phyloP scores from a whole-genome alignment of 2,113 vertebrate genomes.

The Bombycilla garrulus region DNA sequence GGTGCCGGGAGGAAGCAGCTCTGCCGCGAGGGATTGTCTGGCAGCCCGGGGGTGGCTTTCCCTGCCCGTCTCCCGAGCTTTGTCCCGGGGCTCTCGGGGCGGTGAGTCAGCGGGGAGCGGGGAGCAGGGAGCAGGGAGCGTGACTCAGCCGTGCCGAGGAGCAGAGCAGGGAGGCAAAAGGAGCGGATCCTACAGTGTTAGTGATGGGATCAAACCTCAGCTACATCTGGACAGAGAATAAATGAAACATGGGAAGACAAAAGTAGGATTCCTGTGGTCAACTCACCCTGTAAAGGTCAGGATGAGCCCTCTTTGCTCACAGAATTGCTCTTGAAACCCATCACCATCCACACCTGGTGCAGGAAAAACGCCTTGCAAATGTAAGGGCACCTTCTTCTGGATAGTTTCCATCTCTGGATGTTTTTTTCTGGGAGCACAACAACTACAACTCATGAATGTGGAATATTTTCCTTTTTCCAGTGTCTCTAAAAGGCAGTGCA shows the following conservation, averaged over 20 bases:
- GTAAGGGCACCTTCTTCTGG: neutral
- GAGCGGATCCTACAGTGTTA: rapidly evolving
- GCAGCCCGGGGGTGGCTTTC: neutral
- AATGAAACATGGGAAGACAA: neutral
- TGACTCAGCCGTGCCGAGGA: neutral
- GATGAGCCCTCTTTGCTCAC: neutral
- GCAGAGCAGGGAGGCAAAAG: neutral
- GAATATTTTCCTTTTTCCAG: neutral
- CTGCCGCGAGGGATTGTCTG: rapidly evolving
- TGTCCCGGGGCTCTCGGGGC: neutral
- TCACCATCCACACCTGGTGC: rapidly evolving
- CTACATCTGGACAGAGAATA: neutral
- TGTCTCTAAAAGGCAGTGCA: neutral
- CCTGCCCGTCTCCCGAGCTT: neutral
- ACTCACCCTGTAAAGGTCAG: neutral
- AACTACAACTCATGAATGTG: rapidly evolving
- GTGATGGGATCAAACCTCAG: neutral
- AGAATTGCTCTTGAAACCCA: neutral
- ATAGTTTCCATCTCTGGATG: neutral
- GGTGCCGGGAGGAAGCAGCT: neutral
- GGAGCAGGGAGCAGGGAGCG: neutral
- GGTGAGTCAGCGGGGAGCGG: neutral
- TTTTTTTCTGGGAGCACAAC: neutral
- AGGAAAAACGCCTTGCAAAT: neutral
- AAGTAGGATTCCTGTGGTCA: neutral